phyloP scores from a whole-genome alignment of 1,140 invertebrate species.

The Kradibia gibbosae region DNA sequence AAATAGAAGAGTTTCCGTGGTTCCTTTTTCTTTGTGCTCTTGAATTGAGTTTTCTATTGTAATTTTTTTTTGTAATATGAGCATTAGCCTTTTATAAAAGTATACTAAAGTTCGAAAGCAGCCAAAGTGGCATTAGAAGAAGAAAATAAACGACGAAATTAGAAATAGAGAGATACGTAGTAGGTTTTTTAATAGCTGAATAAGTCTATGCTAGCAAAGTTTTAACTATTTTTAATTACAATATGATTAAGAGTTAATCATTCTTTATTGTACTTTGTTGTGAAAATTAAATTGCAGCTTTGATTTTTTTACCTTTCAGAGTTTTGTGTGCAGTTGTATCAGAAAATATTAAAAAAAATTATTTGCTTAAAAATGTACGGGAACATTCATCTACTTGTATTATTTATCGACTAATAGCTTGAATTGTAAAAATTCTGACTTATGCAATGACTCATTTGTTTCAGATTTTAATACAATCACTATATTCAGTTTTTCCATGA shows the following conservation, averaged over 20 bases:
- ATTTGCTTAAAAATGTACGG: conserved; percentile 9
- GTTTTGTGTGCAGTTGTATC: not conserved
- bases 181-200: not conserved
- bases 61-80: conserved; percentile 6
- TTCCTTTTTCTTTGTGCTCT: not conserved
- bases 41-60: not conserved
- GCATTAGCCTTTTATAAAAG: not conserved
- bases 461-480: not conserved
- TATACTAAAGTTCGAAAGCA: too few species aligned
- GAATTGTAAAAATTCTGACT: not conserved
- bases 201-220: not conserved
- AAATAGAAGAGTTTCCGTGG: not conserved
- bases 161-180: not conserved
- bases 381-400: not conserved
- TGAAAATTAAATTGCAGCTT: not conserved
- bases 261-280: not conserved
- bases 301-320: not conserved
- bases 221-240: not conserved
- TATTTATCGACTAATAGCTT: not conserved
- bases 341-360: not conserved
- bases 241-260: conserved; percentile 31
- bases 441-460: too few species aligned
- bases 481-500: too few species aligned
- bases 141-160: too few species aligned
- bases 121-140: too few species aligned